These are phyloP conservation scores for Lanistes nyassanus DNA, from an alignment of 1,140 invertebrate species.

Conservation along the genomic window DNA sequence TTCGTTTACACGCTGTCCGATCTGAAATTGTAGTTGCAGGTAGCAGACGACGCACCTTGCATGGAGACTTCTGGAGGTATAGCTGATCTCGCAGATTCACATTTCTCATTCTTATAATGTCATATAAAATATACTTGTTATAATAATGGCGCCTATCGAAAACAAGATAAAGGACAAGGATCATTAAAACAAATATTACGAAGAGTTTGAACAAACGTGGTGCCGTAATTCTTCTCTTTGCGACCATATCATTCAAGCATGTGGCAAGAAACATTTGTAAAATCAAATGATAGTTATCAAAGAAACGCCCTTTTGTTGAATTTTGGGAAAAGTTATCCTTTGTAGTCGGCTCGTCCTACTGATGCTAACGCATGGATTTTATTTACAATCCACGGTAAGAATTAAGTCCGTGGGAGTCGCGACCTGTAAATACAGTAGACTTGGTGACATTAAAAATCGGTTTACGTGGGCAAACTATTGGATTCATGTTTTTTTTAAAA, in stretches of 20 bases:
- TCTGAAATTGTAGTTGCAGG: background rate
- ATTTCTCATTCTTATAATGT: background rate
- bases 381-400: too few species aligned
- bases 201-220: background rate
- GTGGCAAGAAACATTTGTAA: too few species aligned
- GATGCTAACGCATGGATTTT: too few species aligned
- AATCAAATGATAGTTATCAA: too few species aligned
- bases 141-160: background rate
- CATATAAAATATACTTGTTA: background rate
- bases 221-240: background rate
- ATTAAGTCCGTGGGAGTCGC: too few species aligned
- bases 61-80: background rate
- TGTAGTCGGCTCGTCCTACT: too few species aligned
- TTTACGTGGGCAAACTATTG: too few species aligned
- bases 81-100: background rate
- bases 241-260: background rate
- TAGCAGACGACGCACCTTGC: conserved; percentile 1
- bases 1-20: conserved; percentile 27
- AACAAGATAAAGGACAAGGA: background rate
- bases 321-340: too few species aligned
- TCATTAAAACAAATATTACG: background rate
- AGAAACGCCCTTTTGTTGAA: too few species aligned
- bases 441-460: too few species aligned
- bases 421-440: too few species aligned
- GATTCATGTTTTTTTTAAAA: too few species aligned